These are phyloP conservation scores for Tenrec ecaudatus DNA, from an alignment of 2,113 vertebrate genomes.

Conservation along the genomic window DNA sequence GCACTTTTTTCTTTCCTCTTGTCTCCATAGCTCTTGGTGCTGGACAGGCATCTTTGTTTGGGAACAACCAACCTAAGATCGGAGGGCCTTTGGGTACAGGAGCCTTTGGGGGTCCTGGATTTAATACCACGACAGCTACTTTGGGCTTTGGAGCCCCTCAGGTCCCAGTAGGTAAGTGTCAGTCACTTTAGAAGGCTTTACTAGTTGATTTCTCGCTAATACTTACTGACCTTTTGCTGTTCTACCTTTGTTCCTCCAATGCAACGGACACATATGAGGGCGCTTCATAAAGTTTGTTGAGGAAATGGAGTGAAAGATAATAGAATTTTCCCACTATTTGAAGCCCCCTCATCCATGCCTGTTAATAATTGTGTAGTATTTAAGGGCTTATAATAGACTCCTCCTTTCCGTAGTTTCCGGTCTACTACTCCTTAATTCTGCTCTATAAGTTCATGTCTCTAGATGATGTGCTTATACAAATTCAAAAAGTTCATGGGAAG, in stretches of 20 bases:
- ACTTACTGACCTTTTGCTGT: constrained; percentile 47
- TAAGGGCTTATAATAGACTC: not conserved
- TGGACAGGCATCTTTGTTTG: constrained; percentile 93
- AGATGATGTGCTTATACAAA: constrained; percentile 28
- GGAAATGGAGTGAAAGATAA: too few relatives aligned
- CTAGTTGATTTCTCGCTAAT: constrained; percentile 60
- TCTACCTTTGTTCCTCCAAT: not conserved
- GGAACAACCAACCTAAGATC: constrained; percentile 94
- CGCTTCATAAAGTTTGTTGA: too few relatives aligned
- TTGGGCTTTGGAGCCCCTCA: constrained; percentile 94
- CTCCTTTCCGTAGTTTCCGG: not conserved
- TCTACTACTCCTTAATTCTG: constrained; percentile 16
- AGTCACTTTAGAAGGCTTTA: constrained; percentile 76
- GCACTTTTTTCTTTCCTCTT: constrained; percentile 64
- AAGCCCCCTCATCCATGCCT: not conserved
- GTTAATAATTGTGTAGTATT: not conserved
- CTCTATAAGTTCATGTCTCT: constrained; percentile 19
- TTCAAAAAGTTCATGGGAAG: too few relatives aligned
- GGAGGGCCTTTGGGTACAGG: constrained; percentile 92
- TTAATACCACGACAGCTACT: constrained; percentile 89
- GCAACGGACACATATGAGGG: not conserved
- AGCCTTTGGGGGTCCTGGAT: constrained; percentile 90
- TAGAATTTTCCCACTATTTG: too few relatives aligned
- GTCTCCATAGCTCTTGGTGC: constrained; percentile 89
- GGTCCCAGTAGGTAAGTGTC: constrained; percentile 93